Conservation (phyloP, 53 echinoderm and acorn worm species). For the Zoroaster sp. region DNA sequence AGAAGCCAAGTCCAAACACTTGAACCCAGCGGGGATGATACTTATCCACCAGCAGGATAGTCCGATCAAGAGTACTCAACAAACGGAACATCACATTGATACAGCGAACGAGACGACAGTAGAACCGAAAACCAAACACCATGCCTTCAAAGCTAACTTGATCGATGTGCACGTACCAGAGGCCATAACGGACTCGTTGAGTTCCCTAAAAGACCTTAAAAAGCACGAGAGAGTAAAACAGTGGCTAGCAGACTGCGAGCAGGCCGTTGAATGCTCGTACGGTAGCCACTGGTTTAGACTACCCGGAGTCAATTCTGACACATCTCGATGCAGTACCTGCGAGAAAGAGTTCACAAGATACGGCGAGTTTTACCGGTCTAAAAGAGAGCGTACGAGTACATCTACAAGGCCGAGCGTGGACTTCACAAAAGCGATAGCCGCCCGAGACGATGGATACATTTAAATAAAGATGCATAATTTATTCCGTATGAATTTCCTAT, state of each 20-base stretch:
- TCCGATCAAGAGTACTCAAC: neutral
- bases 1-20: neutral
- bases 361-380: neutral
- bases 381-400: neutral
- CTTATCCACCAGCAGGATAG: neutral
- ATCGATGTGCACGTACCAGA: slow-evolving; percentile 43
- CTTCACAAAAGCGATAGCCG: neutral
- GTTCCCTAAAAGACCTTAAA: neutral
- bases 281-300: slow-evolving; percentile 5
- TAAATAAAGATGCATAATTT: too few species aligned
- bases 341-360: slow-evolving; percentile 2
- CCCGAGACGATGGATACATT: neutral
- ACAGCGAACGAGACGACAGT: neutral
- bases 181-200: neutral
- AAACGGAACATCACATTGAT: neutral
- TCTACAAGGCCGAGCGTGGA: neutral
- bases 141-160: slow-evolving; percentile 25
- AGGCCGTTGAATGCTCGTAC: neutral
- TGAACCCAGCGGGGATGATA: neutral
- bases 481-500: too few species aligned
- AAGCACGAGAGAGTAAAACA: neutral
- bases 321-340: slow-evolving; percentile 29
- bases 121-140: neutral
- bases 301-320: neutral
- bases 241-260: slow-evolving; percentile 25